Conservation (phyloP, 2,888 invertebrate species). For the Lingula anatina region DNA sequence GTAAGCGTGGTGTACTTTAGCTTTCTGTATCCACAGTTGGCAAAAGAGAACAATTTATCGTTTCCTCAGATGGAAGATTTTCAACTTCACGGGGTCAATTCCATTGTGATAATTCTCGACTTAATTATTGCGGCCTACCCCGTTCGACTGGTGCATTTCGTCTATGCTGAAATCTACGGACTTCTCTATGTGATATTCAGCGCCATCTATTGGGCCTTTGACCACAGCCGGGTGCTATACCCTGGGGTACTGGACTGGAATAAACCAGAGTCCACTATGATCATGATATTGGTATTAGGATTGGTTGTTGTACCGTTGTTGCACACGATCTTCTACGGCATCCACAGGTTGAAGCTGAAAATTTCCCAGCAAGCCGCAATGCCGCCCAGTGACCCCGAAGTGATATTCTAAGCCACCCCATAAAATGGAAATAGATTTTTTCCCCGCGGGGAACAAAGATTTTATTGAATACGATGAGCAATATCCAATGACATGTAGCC, state of each 20-base stretch:
- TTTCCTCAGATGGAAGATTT: no score
- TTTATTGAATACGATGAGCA: no score
- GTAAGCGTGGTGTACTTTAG: constrained; percentile 39
- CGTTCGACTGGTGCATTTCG: constrained; percentile 28
- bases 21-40: constrained; percentile 21
- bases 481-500: no score
- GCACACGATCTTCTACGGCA: constrained; percentile 22
- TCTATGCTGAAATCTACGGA: constrained; percentile 30
- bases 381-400: no score
- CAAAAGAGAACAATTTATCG: not conserved
- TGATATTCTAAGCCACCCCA: no score
- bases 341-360: constrained; percentile 24
- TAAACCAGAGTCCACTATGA: constrained; percentile 22
- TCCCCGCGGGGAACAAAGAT: no score
- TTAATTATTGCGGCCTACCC: constrained; percentile 29
- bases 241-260: constrained; percentile 40
- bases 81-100: constrained; percentile 36
- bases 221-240: constrained; percentile 35
- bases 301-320: constrained; percentile 25
- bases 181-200: constrained; percentile 33
- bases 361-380: no score
- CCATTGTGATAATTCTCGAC: constrained; percentile 34
- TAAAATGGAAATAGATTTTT: no score
- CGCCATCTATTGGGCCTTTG: constrained; percentile 31
- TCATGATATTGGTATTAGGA: constrained; percentile 18